Conservation (phyloP, 2,888 invertebrate genomes). For the Apotomis turbidana region DNA sequence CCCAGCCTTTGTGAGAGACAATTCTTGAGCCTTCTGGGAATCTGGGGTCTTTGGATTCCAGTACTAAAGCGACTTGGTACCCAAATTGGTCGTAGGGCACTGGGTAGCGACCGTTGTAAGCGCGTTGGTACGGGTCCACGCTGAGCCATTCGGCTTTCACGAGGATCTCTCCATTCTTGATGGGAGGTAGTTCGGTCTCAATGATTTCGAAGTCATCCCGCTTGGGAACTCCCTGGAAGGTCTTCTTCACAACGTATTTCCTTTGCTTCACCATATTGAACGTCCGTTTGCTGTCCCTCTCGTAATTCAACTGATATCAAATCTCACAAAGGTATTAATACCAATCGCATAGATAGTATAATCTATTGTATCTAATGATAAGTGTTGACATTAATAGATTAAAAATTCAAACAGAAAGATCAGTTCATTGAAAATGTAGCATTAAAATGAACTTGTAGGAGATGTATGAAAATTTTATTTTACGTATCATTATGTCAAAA, state of each 20-base stretch:
- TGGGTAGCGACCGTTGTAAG: slow-evolving; percentile 61
- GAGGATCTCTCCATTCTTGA: slow-evolving; percentile 82
- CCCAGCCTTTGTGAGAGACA: slow-evolving; percentile 86
- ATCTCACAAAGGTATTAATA: background rate
- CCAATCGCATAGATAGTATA: background rate
- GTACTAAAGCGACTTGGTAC: slow-evolving; percentile 68
- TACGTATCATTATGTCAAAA: too few species aligned
- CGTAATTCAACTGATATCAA: background rate
- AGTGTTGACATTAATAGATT: too few species aligned
- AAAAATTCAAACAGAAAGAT: too few species aligned
- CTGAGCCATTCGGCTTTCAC: slow-evolving; percentile 61
- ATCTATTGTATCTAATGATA: too few species aligned
- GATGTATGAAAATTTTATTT: too few species aligned
- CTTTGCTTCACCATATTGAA: slow-evolving; percentile 43
- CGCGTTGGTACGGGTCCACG: slow-evolving; percentile 62
- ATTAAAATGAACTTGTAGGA: too few species aligned
- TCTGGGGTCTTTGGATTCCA: slow-evolving; percentile 84
- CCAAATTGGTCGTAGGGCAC: slow-evolving; percentile 61
- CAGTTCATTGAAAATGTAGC: too few species aligned
- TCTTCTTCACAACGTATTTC: slow-evolving; percentile 16
- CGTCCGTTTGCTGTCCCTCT: background rate
- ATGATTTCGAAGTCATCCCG: slow-evolving; percentile 82
- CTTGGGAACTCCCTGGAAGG: slow-evolving; percentile 80
- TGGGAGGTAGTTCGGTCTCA: slow-evolving; percentile 83
- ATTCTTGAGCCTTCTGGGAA: slow-evolving; percentile 85